phyloP scores from a whole-genome alignment of 2,888 invertebrate species.

The Idaea biselata region DNA sequence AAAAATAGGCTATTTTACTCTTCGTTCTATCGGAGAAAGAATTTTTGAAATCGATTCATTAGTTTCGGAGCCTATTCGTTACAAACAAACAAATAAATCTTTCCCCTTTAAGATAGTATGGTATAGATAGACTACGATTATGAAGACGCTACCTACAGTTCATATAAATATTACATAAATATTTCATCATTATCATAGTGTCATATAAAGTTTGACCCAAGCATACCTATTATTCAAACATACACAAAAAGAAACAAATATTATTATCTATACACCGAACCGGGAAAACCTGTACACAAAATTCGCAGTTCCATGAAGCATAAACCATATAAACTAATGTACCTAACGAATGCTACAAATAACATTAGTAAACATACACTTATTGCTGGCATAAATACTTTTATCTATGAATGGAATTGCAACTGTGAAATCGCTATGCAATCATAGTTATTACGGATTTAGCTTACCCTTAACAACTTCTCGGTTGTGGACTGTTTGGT shows the following conservation, averaged over 20 bases:
- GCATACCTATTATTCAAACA: not conserved
- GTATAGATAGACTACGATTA: too few relatives aligned
- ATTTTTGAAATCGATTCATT: too few relatives aligned
- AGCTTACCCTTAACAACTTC: conserved; percentile 69
- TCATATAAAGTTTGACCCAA: not conserved
- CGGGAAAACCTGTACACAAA: not conserved
- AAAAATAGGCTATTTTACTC: too few relatives aligned
- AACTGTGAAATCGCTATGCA: not conserved
- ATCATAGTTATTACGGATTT: not conserved
- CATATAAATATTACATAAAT: too few relatives aligned
- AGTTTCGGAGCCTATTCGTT: too few relatives aligned
- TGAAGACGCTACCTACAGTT: too few relatives aligned
- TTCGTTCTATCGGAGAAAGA: too few relatives aligned
- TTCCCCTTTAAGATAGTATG: too few relatives aligned
- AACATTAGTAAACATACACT: not conserved
- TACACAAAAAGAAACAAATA: not conserved
- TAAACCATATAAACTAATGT: not conserved
- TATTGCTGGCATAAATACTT: not conserved
- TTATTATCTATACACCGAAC: not conserved
- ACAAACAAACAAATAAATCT: too few relatives aligned
- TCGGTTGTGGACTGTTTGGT: conserved; percentile 62
- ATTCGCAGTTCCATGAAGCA: conserved; percentile 2
- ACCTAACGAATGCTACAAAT: not conserved
- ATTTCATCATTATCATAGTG: not conserved
- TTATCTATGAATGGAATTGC: not conserved